Evolutionary conservation across 2,113 vertebrate genomes (phyloP).

Genomic region (Strix aluco): DNA sequence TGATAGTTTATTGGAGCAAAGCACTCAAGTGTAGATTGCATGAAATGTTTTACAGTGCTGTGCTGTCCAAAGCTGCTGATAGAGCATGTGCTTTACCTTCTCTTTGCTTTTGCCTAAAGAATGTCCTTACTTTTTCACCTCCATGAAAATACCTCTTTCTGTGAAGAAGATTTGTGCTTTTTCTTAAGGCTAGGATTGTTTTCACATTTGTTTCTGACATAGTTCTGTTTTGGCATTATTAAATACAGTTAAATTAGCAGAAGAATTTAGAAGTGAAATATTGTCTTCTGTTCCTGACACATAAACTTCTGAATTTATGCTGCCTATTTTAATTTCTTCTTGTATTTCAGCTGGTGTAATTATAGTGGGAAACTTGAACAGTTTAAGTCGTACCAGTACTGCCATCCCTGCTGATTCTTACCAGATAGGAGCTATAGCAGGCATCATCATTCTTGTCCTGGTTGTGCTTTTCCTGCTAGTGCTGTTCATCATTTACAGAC

Average conservation of each 20-base stretch:
- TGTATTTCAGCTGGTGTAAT: constrained; percentile 83
- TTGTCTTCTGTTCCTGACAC: neutral
- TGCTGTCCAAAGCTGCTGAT: neutral
- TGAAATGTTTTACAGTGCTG: neutral
- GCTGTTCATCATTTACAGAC: constrained; percentile 91
- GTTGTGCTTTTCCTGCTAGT: constrained; percentile 90
- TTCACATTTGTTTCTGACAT: neutral
- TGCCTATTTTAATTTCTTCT: neutral
- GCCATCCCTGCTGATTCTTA: constrained; percentile 90
- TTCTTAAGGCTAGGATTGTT: neutral
- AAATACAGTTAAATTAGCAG: neutral
- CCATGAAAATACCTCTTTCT: neutral
- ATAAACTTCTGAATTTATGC: neutral
- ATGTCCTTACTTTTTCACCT: neutral
- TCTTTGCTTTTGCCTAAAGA: neutral
- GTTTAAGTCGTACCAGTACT: constrained; percentile 87
- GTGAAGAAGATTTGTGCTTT: neutral
- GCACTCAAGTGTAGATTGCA: neutral
- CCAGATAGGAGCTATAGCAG: constrained; percentile 91
- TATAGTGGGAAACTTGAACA: constrained; percentile 90
- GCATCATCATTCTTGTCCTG: constrained; percentile 90
- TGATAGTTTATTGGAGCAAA: neutral
- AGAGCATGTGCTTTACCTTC: neutral
- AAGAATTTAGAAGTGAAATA: neutral
- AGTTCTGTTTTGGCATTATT: neutral